These are phyloP conservation scores for Mechanitis mazaeus DNA, from an alignment of 2,888 invertebrate species.

Conservation along the genomic window DNA sequence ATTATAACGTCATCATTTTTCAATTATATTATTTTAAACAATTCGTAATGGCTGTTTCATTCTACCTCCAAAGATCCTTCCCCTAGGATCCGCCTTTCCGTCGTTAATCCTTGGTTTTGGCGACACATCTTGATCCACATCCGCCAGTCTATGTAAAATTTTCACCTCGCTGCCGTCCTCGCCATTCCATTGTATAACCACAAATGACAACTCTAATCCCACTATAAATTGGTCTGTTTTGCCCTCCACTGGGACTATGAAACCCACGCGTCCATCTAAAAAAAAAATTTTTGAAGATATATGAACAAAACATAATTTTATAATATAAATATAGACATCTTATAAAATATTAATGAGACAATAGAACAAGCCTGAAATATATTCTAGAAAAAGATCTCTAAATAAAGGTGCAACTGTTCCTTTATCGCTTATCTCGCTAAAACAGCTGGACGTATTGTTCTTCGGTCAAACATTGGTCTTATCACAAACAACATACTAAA, in stretches of 20 bases:
- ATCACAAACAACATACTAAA: no score
- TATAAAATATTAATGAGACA: no score
- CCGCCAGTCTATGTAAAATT: slow-evolving; percentile 67
- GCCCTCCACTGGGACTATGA: slow-evolving; percentile 81
- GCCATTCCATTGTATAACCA: slow-evolving; percentile 82
- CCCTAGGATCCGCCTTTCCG: slow-evolving; percentile 85
- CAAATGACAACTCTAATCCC: slow-evolving; percentile 78
- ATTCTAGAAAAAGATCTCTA: no score
- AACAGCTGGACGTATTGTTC: no score
- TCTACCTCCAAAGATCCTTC: slow-evolving; percentile 82
- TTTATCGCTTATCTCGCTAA: no score
- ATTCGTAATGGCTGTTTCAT: neutral
- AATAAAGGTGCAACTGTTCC: no score
- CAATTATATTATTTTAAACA: no score
- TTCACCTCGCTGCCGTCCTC: slow-evolving; percentile 61
- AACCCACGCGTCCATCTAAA: slow-evolving; percentile 62
- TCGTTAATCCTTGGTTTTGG: slow-evolving; percentile 83
- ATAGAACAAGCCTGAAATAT: no score
- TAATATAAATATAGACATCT: no score
- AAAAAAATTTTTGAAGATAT: neutral
- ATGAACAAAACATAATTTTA: no score
- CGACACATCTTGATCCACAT: slow-evolving; percentile 73
- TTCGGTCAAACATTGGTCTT: no score
- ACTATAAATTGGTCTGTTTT: slow-evolving; percentile 79
- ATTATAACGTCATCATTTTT: no score